Percentiles rank a stretch among this genome's conserved stretches.
phyloP scores from a whole-genome alignment of 1,140 invertebrate genomes.

The Bombus consobrinus region DNA sequence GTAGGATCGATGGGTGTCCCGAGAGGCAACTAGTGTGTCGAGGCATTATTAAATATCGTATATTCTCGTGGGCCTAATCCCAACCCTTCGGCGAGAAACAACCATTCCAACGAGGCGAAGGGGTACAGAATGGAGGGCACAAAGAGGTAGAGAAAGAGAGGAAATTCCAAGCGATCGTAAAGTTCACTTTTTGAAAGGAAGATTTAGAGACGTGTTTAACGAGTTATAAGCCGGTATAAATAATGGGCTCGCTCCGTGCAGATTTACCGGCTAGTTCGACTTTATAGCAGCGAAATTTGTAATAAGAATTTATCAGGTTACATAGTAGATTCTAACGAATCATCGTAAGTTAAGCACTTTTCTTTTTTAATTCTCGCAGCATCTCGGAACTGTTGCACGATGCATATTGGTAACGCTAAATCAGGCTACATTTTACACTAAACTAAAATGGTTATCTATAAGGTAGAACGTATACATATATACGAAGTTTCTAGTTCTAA shows the following conservation, averaged over 20 bases:
- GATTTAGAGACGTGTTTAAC: constrained; percentile 41
- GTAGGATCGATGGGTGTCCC: constrained; percentile 71
- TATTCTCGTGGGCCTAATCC: constrained; percentile 67
- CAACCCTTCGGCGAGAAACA: constrained; percentile 18
- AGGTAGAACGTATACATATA: neutral
- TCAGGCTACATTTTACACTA: constrained; percentile 9
- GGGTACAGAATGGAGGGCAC: neutral
- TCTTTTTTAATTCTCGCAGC: neutral
- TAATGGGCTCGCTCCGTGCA: neutral
- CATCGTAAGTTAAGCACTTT: neutral
- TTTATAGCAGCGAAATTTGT: constrained; percentile 17
- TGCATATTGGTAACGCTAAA: neutral
- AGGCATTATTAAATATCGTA: constrained; percentile 75
- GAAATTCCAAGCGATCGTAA: constrained; percentile 33
- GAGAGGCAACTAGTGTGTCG: constrained; percentile 53
- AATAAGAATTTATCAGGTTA: constrained; percentile 24
- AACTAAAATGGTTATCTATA: neutral
- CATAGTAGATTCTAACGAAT: neutral
- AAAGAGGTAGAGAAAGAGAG: neutral
- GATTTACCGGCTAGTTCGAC: constrained; percentile 3
- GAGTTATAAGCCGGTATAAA: constrained; percentile 37
- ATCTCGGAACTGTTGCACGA: neutral
- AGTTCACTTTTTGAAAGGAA: constrained; percentile 36
- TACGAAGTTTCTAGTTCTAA: neutral
- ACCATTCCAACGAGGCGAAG: neutral